phyloP scores from a whole-genome alignment of 23 tunicate genomes.

The Botrylloides violaceus region DNA sequence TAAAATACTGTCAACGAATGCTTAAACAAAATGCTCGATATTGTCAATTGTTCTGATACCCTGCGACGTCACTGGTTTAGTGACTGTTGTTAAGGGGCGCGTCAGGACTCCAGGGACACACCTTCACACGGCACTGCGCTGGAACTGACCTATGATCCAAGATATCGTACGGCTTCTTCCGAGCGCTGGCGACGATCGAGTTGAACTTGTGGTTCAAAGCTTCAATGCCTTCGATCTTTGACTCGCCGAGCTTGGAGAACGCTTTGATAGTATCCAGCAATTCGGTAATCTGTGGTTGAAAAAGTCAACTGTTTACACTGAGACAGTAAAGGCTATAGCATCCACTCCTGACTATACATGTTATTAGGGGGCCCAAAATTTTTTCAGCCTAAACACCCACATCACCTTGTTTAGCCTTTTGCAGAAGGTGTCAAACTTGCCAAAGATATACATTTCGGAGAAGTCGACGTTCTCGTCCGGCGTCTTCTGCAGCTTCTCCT shows the following conservation, averaged over 20 bases:
- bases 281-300: slow-evolving; percentile 58
- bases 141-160: slow-evolving; percentile 65
- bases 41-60: too few relatives aligned
- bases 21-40: too few relatives aligned
- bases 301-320: too few relatives aligned
- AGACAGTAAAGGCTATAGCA: too few relatives aligned
- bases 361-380: too few relatives aligned
- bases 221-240: slow-evolving; percentile 96
- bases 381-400: not conserved
- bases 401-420: slow-evolving; percentile 72
- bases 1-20: too few relatives aligned
- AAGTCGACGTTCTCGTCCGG: slow-evolving; percentile 72
- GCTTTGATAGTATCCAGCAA: slow-evolving; percentile 81
- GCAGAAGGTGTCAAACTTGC: slow-evolving; percentile 98
- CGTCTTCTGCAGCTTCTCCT: slow-evolving; percentile 54
- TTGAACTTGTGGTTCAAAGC: slow-evolving; percentile 59
- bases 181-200: slow-evolving; percentile 66
- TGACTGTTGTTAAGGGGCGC: too few relatives aligned
- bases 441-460: slow-evolving; percentile 99
- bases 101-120: too few relatives aligned
- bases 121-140: too few relatives aligned
- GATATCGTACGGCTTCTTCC: slow-evolving; percentile 91
- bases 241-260: slow-evolving; percentile 66
- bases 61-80: too few relatives aligned
- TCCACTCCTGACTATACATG: too few relatives aligned